These are phyloP conservation scores for Rhagonycha lutea DNA, from an alignment of 2,888 invertebrate genomes.

Conservation along the genomic window DNA sequence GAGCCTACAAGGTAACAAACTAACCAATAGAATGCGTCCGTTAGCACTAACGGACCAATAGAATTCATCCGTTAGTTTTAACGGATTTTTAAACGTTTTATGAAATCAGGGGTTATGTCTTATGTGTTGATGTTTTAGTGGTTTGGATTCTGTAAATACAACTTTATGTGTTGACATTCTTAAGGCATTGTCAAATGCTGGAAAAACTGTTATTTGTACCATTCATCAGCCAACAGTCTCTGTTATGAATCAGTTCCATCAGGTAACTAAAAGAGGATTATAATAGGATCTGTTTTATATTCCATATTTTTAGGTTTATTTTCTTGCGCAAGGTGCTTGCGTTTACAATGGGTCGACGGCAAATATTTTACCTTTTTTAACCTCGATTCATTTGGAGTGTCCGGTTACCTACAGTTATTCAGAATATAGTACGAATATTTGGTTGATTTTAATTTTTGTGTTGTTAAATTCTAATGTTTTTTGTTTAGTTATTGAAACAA, in stretches of 20 bases:
- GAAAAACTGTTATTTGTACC: conserved; percentile 77
- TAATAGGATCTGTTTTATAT: not conserved
- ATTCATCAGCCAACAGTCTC: conserved; percentile 81
- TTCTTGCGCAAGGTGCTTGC: conserved; percentile 65
- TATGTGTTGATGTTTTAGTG: conserved; percentile 57
- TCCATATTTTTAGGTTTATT: conserved; percentile 44
- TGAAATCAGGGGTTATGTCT: not conserved
- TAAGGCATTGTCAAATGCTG: conserved; percentile 69
- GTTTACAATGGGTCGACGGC: conserved; percentile 70
- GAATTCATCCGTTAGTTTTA: too few species aligned
- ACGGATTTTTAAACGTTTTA: too few species aligned
- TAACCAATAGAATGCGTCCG: too few species aligned
- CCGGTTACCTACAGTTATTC: conserved; percentile 81
- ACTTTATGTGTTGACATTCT: conserved; percentile 72
- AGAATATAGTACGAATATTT: conserved; percentile 62
- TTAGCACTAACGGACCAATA: too few species aligned
- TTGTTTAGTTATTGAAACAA: conserved; percentile 54
- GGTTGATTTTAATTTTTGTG: not conserved
- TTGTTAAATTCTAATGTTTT: not conserved
- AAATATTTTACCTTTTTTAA: conserved; percentile 70
- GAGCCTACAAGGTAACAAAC: not conserved
- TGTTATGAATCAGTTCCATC: conserved; percentile 27
- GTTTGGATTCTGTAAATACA: conserved; percentile 74
- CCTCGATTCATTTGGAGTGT: conserved; percentile 67
- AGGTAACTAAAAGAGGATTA: not conserved